Evolutionary conservation across 1,140 invertebrate genomes (phyloP), one percentile per base, ranked within the genome.

Genomic region (Pentalonia nigronervosa): DNA sequence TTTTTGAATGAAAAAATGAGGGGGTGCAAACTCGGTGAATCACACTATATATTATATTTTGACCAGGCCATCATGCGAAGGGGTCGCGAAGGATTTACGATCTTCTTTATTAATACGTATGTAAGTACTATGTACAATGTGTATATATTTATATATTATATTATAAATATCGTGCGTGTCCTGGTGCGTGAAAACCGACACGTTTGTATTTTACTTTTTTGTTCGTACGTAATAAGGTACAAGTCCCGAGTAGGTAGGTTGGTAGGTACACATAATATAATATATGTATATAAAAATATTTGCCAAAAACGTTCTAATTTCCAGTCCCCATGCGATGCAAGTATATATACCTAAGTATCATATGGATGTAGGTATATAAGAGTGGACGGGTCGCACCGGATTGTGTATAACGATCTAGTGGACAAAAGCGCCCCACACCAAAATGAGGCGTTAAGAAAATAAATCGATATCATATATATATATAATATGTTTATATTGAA

Each of bases 131-230:
- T 50, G 41, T 50, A 20, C 20, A 50, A 50, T 53, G 21, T 6
- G 20, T 67, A 76, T 76, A 76, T 76, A 76, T 76, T 76, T n/a
- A 14, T 34, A 30, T 30, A n/a, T 76, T 76, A 76, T n/a, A 76
- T n/a, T 76, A n/a, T 47, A 47, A 91, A 91, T 91, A 91, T 91
- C 76, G n/a, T 20, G 45, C 45, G 90, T 41, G 76, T 91, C 83
- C n/a, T 83, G 90, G 90, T 91, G 90, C 90, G 90, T 91, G 90
- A 91, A 91, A 91, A 91, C 90, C 41, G 36, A 91, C 90, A 91
- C 90, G 56, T 45, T 76, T 76, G 45, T 50, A n/a, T 87, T n/a
- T 87, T n/a, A n/a, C 11, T 86, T 47, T 45, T 86, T 47, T 47
- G 41, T 50, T 50, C 17, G 45, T 84, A 8, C 86, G 6, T 30